These are phyloP conservation scores for Ophion obscuratus DNA, from an alignment of 2,888 invertebrate species.

Conservation along the genomic window DNA sequence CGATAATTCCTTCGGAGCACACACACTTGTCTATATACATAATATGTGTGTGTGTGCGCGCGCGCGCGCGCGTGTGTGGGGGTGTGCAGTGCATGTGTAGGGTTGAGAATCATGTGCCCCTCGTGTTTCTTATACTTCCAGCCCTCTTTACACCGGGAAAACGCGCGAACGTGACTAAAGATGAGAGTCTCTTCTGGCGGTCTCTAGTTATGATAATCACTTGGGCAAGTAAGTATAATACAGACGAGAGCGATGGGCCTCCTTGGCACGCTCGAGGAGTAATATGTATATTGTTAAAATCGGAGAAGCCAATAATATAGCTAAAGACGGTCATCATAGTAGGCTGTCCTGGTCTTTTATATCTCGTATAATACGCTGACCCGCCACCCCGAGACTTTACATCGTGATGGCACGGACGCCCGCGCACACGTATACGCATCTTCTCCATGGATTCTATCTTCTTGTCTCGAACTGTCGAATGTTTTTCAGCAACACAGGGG, in stretches of 20 bases:
- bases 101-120: slow-evolving; percentile 26
- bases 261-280: slow-evolving; percentile 40
- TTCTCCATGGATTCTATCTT: background rate
- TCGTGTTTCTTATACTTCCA: slow-evolving; percentile 16
- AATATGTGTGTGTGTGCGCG: background rate
- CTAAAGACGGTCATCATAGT: slow-evolving; percentile 81
- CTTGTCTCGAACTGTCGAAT: too few relatives aligned
- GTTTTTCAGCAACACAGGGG: too few relatives aligned
- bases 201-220: slow-evolving; percentile 81
- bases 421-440: slow-evolving; percentile 9
- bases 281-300: slow-evolving; percentile 78
- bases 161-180: slow-evolving; percentile 79
- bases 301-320: slow-evolving; percentile 78
- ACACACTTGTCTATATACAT: background rate
- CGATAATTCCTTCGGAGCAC: slow-evolving; percentile 4
- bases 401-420: background rate
- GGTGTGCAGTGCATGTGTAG: background rate
- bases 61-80: background rate
- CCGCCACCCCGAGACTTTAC: slow-evolving; percentile 65
- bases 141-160: slow-evolving; percentile 32
- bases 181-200: slow-evolving; percentile 63
- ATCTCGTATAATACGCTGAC: slow-evolving; percentile 56
- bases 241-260: slow-evolving; percentile 34
- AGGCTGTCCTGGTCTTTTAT: slow-evolving; percentile 15
- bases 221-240: slow-evolving; percentile 25